These are phyloP conservation scores for Polyommatus icarus DNA, from an alignment of 2,888 invertebrate genomes.

Conservation along the genomic window DNA sequence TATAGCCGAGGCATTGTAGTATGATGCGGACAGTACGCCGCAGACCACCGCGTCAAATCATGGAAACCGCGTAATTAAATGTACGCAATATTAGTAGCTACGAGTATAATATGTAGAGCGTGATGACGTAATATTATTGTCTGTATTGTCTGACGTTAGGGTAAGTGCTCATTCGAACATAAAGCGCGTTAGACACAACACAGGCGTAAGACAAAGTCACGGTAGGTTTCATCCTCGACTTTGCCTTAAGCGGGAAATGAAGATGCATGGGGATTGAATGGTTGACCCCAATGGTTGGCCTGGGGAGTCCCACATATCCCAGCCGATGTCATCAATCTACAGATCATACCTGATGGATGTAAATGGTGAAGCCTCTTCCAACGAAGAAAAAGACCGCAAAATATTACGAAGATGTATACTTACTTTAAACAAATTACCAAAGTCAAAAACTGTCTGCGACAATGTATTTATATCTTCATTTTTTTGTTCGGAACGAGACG, in stretches of 20 bases:
- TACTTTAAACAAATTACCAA: no score
- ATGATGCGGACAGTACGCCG: constrained; percentile 41
- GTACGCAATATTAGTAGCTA: constrained; percentile 49
- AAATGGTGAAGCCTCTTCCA: no score
- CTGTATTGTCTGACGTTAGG: not conserved
- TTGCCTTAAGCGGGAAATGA: no score
- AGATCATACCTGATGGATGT: no score
- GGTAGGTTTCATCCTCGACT: no score
- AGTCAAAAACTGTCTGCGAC: no score
- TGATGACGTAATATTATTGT: constrained; percentile 32
- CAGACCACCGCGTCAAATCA: constrained; percentile 60
- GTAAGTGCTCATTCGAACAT: not conserved
- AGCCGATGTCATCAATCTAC: not conserved
- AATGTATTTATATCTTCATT: no score
- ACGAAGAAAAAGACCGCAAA: no score
- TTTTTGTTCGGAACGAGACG: no score
- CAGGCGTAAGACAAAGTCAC: not conserved
- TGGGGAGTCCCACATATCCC: not conserved
- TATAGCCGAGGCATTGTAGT: no score
- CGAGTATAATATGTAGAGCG: constrained; percentile 47
- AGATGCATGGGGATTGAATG: not conserved
- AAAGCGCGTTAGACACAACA: no score
- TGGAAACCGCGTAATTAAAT: constrained; percentile 56
- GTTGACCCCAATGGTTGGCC: not conserved
- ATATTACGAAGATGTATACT: no score